These are phyloP conservation scores for Aleiodes leptofemur DNA, from an alignment of 2,888 invertebrate species.

Conservation along the genomic window DNA sequence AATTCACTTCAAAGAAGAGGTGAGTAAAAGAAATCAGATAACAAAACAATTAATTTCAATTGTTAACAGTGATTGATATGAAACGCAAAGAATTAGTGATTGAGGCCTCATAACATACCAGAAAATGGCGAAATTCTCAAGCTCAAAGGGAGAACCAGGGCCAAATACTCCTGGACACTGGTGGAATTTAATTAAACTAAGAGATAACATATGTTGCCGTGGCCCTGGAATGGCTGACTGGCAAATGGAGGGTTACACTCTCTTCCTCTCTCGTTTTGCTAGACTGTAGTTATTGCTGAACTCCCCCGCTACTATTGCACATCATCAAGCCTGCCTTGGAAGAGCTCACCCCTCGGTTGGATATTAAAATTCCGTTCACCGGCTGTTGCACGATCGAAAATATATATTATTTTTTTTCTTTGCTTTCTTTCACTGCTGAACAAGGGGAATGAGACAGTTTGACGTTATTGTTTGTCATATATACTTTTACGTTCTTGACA, in stretches of 20 bases:
- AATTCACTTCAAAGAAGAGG: conserved; percentile 97
- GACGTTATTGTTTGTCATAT: conserved; percentile 33
- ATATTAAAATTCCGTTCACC: conserved; percentile 75
- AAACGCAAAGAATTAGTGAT: conserved; percentile 22
- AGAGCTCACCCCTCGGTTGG: conserved; percentile 59
- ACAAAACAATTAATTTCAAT: conserved; percentile 40
- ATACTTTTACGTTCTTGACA: conserved; percentile 27
- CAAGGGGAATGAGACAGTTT: conserved; percentile 16
- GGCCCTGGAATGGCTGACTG: conserved; percentile 51
- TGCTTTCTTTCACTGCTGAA: conserved; percentile 31
- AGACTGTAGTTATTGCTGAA: conserved; percentile 71
- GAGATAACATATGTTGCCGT: conserved; percentile 76
- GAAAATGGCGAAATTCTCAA: conserved; percentile 63
- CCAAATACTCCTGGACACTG: conserved; percentile 61
- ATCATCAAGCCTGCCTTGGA: conserved; percentile 48
- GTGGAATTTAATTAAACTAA: conserved; percentile 82
- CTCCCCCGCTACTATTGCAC: conserved; percentile 56
- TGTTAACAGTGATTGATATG: neutral
- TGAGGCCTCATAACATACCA: conserved; percentile 32
- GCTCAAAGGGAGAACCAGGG: conserved; percentile 54
- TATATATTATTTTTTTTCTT: conserved; percentile 19
- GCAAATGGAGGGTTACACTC: conserved; percentile 50
- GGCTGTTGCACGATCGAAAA: conserved; percentile 63
- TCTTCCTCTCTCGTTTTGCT: conserved; percentile 45
- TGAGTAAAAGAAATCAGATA: conserved; percentile 76